phyloP scores from a whole-genome alignment of 2,797 vertebrate species.

The Todus mexicanus region DNA sequence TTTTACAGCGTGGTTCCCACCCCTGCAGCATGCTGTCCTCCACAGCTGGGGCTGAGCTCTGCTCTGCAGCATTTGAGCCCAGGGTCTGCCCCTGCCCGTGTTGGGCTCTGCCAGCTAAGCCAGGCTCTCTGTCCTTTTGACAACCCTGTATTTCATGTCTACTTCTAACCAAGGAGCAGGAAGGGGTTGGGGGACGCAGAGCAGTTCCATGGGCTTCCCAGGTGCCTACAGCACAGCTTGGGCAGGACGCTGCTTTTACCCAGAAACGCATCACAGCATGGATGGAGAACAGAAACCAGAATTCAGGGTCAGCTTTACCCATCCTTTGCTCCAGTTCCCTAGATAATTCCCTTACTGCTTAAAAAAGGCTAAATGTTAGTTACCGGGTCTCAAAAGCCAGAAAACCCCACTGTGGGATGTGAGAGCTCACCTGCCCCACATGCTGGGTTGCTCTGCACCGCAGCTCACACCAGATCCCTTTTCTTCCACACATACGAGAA shows the following conservation, averaged over 20 bases:
- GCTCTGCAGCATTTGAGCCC: accelerated
- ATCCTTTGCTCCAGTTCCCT: neutral
- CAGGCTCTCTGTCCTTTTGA: neutral
- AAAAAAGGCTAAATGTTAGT: neutral
- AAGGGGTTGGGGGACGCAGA: neutral
- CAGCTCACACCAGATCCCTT: neutral
- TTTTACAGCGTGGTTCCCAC: neutral
- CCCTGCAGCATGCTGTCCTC: accelerated
- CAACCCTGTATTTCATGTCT: neutral
- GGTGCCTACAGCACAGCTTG: accelerated
- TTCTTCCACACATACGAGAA: neutral
- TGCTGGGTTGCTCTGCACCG: neutral
- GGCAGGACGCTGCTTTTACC: neutral
- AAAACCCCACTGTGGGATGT: accelerated
- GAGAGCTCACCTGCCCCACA: neutral
- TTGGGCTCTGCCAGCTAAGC: neutral
- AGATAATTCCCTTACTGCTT: neutral
- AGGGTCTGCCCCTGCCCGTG: accelerated
- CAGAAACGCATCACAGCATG: accelerated
- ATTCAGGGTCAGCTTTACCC: neutral
- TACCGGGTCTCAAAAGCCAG: neutral
- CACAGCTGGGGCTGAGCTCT: neutral
- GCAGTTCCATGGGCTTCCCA: neutral
- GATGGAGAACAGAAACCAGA: neutral
- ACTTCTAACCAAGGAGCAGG: accelerated